These are phyloP conservation scores for Micromys minutus DNA, from an alignment of 2,113 vertebrate species.

Conservation along the genomic window DNA sequence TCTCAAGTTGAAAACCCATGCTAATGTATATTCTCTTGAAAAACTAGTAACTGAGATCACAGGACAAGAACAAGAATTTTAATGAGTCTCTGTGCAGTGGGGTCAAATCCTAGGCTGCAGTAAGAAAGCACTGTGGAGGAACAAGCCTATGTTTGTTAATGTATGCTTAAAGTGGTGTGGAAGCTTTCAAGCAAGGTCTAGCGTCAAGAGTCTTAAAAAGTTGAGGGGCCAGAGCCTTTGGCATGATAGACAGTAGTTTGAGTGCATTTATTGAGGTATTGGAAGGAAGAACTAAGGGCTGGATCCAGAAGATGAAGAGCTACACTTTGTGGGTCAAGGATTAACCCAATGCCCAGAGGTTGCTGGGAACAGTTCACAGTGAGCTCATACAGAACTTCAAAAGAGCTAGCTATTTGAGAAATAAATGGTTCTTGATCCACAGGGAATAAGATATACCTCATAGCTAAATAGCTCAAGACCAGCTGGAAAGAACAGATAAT, in stretches of 20 bases:
- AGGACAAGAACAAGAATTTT: neutral
- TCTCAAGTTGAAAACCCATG: neutral
- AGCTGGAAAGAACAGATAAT: neutral
- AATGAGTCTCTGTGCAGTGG: neutral
- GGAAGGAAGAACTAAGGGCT: neutral
- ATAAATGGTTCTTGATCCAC: neutral
- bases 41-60: neutral
- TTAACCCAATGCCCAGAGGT: no score
- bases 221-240: neutral
- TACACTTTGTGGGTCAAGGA: neutral
- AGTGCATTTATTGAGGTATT: neutral
- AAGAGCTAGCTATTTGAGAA: neutral
- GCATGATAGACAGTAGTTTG: no score
- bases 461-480: neutral
- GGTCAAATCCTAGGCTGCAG: accelerated
- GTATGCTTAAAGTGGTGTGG: neutral
- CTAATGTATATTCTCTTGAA: neutral
- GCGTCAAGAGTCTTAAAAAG: neutral
- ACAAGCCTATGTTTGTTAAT: neutral
- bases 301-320: neutral
- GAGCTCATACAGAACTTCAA: neutral
- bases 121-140: neutral
- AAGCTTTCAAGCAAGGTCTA: neutral
- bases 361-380: neutral
- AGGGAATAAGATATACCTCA: neutral